phyloP scores from a whole-genome alignment of 1,140 invertebrate genomes.

The Aphis gossypii region DNA sequence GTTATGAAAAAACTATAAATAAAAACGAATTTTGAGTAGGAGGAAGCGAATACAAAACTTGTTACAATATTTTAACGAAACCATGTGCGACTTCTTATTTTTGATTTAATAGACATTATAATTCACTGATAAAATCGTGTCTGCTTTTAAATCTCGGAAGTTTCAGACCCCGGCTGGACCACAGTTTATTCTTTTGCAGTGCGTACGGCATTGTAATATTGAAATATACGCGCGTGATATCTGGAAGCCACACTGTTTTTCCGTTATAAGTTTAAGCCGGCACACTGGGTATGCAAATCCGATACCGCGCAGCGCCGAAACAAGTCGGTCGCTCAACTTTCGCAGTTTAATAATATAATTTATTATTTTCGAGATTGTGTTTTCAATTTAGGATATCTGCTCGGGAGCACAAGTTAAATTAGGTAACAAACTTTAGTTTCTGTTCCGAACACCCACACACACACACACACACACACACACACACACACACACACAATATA shows the following conservation, averaged over 20 bases:
- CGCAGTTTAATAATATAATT: not conserved
- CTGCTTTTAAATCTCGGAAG: not conserved
- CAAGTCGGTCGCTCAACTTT: not conserved
- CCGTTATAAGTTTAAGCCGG: not conserved
- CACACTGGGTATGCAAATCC: not conserved
- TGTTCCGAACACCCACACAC: not conserved
- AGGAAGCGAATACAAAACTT: not conserved
- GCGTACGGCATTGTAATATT: not conserved
- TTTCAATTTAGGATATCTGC: not conserved
- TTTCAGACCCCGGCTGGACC: no score
- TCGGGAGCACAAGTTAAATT: not conserved
- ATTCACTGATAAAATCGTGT: not conserved
- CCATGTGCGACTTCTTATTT: not conserved
- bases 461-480: not conserved
- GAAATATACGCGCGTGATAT: not conserved
- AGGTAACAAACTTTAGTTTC: not conserved
- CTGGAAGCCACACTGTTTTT: not conserved
- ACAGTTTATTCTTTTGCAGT: not conserved
- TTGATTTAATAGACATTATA: not conserved
- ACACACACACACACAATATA: not conserved
- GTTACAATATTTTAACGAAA: not conserved
- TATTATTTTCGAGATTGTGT: slow-evolving; percentile 7
- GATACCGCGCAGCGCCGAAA: not conserved
- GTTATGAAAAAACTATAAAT: no score
- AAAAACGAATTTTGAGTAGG: no score